Percentiles rank a stretch among this genome's conserved stretches.
Evolutionary conservation across 2,888 invertebrate species (phyloP).

Genomic region (Heteromyza rotundicornis): DNA sequence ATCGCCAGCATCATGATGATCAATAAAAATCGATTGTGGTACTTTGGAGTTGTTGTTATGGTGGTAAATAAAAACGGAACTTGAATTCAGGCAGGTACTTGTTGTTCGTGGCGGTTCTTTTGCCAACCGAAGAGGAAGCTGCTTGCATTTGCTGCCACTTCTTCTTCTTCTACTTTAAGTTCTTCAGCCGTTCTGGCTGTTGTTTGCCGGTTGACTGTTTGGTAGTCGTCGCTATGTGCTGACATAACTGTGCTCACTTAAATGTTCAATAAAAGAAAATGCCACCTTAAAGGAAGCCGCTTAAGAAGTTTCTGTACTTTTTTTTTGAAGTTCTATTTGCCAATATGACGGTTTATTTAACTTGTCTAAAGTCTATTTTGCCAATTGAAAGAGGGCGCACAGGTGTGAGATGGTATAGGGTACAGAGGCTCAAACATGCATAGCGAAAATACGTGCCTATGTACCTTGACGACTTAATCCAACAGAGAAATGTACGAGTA

Average conservation of each 20-base stretch:
- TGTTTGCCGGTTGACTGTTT: conserved; percentile 25
- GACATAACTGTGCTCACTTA: conserved; percentile 34
- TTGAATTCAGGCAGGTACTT: not conserved
- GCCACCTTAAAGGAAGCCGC: conserved; percentile 4
- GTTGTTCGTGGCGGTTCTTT: not conserved
- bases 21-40: conserved; percentile 44
- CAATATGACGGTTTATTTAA: too few relatives aligned
- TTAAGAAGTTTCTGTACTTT: not conserved
- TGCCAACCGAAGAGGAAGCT: not conserved
- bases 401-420: too few relatives aligned
- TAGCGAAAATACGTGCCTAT: too few relatives aligned
- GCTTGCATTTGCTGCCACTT: not conserved
- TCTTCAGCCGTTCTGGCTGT: conserved; percentile 23
- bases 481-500: too few relatives aligned
- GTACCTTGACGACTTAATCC: too few relatives aligned
- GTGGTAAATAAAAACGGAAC: conserved; percentile 3
- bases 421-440: too few relatives aligned
- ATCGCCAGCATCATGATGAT: conserved; percentile 24
- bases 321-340: too few relatives aligned
- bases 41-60: not conserved
- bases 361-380: too few relatives aligned
- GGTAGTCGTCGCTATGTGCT: too few relatives aligned
- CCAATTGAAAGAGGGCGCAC: too few relatives aligned
- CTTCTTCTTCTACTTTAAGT: not conserved
- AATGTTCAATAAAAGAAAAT: not conserved